These are phyloP conservation scores for Drosophila sordidula DNA, from an alignment of 2,888 invertebrate genomes.

Conservation along the genomic window DNA sequence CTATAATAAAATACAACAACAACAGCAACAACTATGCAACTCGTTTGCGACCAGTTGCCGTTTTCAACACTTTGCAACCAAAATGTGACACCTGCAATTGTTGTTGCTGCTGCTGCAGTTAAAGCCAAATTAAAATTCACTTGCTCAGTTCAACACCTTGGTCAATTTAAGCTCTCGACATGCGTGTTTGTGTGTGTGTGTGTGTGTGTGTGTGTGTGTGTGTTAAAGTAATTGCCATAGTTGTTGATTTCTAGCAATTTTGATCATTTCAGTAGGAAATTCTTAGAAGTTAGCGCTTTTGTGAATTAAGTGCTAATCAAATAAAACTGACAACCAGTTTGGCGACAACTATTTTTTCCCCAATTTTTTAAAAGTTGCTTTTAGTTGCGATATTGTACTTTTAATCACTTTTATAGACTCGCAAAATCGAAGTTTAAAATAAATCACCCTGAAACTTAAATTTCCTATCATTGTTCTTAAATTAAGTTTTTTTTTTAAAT, in stretches of 20 bases:
- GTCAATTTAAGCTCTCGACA: slow-evolving; percentile 54
- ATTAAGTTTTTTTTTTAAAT: no score
- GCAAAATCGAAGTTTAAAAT: no score
- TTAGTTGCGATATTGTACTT: no score
- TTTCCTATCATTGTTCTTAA: no score
- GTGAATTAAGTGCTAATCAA: not conserved
- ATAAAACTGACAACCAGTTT: not conserved
- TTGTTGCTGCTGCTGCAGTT: slow-evolving; percentile 44
- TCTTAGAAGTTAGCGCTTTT: slow-evolving; percentile 9
- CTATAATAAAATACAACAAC: slow-evolving; percentile 63
- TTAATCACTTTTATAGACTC: no score
- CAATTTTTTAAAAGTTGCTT: no score
- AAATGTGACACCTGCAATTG: slow-evolving; percentile 75
- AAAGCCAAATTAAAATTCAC: slow-evolving; percentile 74
- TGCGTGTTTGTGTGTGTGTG: slow-evolving; percentile 17
- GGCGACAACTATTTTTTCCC: not conserved
- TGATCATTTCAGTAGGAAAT: slow-evolving; percentile 39
- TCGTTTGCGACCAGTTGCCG: slow-evolving; percentile 62
- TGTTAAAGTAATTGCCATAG: slow-evolving; percentile 37
- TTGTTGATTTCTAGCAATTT: slow-evolving; percentile 45
- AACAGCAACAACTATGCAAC: slow-evolving; percentile 37
- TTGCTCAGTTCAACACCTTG: slow-evolving; percentile 75
- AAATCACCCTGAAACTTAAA: no score
- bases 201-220: slow-evolving; percentile 6
- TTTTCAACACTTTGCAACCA: slow-evolving; percentile 73